These are phyloP conservation scores for Paragorgia papillata DNA, from an alignment of 92 coral and sea anemone species.

Conservation along the genomic window DNA sequence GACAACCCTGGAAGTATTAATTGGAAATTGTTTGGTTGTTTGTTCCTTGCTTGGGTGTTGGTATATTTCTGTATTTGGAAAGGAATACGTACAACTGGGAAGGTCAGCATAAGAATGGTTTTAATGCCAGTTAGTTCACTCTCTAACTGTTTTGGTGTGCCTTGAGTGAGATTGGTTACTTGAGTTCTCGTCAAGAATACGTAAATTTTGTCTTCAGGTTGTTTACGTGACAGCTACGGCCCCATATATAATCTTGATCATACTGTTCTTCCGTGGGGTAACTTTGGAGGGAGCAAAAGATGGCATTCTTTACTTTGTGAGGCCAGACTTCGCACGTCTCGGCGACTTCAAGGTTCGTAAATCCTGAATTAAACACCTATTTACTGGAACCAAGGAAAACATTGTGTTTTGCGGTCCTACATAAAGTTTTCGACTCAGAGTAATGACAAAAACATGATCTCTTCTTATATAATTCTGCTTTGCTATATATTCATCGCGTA, in stretches of 20 bases:
- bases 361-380: background rate
- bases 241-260: slow-evolving; percentile 54
- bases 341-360: slow-evolving; percentile 47
- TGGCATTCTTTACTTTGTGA: slow-evolving; percentile 49
- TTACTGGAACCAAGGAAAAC: too few relatives aligned
- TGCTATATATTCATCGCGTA: too few relatives aligned
- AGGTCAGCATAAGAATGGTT: slow-evolving; percentile 29
- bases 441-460: too few relatives aligned
- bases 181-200: too few relatives aligned
- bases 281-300: slow-evolving; percentile 54
- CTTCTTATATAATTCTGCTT: too few relatives aligned
- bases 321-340: slow-evolving; percentile 53
- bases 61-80: slow-evolving; percentile 95
- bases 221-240: slow-evolving; percentile 55
- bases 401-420: too few relatives aligned
- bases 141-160: too few relatives aligned
- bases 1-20: slow-evolving; percentile 80
- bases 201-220: slow-evolving; percentile 12
- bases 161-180: too few relatives aligned
- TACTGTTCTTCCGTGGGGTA: slow-evolving; percentile 55
- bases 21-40: slow-evolving; percentile 65
- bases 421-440: too few relatives aligned
- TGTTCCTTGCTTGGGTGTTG: slow-evolving; percentile 87
- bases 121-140: too few relatives aligned
- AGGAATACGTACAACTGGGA: slow-evolving; percentile 92